A percentile compares a stretch with the other conserved stretches of the same genome.
Conservation (phyloP, 1,140 invertebrate species). For the Heliothis virescens region DNA sequence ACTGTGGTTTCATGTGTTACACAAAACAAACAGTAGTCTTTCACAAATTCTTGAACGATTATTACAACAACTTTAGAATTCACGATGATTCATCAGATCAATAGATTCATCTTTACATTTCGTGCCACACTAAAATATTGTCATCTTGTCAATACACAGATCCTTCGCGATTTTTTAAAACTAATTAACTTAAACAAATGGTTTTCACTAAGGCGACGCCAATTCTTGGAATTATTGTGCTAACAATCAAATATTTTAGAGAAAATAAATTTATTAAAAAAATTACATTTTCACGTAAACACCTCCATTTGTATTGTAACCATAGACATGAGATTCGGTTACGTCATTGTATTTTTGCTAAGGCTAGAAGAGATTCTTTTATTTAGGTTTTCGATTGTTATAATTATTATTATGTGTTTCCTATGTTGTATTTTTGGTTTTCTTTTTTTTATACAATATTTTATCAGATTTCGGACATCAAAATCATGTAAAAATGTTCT, state of each 20-base stretch:
- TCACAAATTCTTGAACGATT: slow-evolving; percentile 28
- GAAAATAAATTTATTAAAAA: slow-evolving; percentile 22
- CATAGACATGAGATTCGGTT: neutral
- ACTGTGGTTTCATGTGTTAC: slow-evolving; percentile 42
- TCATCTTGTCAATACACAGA: slow-evolving; percentile 15
- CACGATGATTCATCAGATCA: slow-evolving; percentile 39
- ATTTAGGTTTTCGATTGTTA: too few relatives aligned
- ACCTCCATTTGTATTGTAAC: slow-evolving; percentile 42
- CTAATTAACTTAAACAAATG: slow-evolving; percentile 17
- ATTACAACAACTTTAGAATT: neutral
- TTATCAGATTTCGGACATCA: too few relatives aligned
- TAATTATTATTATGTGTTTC: too few relatives aligned
- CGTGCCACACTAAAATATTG: slow-evolving; percentile 15
- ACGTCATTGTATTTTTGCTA: neutral
- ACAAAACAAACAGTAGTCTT: neutral
- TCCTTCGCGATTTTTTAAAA: slow-evolving; percentile 31
- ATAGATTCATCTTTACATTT: slow-evolving; percentile 28
- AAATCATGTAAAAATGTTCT: too few relatives aligned
- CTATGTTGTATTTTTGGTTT: too few relatives aligned
- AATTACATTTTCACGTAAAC: slow-evolving; percentile 46
- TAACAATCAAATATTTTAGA: slow-evolving; percentile 4
- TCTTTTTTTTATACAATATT: too few relatives aligned
- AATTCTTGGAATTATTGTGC: neutral
- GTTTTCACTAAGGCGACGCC: neutral
- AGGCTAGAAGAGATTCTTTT: neutral